Percentiles rank a stretch among this genome's conserved stretches.
These are phyloP conservation scores for Melinopterus prodromus DNA, from an alignment of 2,888 invertebrate genomes.

Conservation along the genomic window DNA sequence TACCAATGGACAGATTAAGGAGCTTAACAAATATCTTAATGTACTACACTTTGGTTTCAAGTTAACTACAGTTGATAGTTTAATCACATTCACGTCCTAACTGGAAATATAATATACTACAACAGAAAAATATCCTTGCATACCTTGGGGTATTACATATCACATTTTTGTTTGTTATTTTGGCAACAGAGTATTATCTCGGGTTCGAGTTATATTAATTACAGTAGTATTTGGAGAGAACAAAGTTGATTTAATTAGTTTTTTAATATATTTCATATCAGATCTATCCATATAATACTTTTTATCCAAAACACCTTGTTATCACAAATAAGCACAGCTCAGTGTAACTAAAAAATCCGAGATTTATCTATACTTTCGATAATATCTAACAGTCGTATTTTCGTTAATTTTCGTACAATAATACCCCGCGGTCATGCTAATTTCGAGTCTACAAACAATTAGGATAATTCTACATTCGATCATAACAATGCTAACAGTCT, in stretches of 20 bases:
- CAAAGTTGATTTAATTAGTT: background rate
- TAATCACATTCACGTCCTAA: background rate
- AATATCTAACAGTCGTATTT: background rate
- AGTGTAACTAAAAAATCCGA: background rate
- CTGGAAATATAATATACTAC: background rate
- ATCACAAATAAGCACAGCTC: background rate
- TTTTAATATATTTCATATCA: background rate
- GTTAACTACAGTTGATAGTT: background rate
- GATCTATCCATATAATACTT: background rate
- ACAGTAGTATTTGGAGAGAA: background rate
- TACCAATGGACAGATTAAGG: background rate
- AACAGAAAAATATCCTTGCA: background rate
- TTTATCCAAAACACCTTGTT: background rate
- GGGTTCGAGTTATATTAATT: background rate
- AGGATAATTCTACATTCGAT: background rate
- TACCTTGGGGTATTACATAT: background rate
- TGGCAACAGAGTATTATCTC: background rate
- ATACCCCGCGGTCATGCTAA: background rate
- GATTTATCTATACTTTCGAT: background rate
- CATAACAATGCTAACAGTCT: background rate
- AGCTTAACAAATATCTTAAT: background rate
- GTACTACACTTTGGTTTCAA: background rate
- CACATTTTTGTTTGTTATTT: background rate
- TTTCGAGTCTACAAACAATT: conserved; percentile 5
- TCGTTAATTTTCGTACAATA: background rate